Conservation (phyloP, 2,113 vertebrate genomes). For the Candoia aspera region DNA sequence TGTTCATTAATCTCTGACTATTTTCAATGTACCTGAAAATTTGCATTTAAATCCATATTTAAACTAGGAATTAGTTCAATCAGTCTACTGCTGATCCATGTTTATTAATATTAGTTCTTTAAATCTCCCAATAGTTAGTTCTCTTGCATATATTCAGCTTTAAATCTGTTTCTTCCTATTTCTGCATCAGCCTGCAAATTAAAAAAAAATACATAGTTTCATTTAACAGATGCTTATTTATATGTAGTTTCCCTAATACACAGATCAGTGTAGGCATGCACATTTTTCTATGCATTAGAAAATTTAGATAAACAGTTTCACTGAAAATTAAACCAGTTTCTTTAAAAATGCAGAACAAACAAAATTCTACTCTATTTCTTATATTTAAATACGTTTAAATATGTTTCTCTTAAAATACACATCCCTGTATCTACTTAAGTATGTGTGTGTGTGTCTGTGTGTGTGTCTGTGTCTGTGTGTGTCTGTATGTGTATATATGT, state of each 20-base stretch:
- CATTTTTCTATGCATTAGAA: neutral
- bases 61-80: neutral
- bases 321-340: neutral
- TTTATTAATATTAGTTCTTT: neutral
- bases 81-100: neutral
- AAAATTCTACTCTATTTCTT: neutral
- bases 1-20: neutral
- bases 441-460: too few species aligned
- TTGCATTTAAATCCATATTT: neutral
- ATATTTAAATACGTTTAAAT: neutral
- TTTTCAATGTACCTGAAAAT: neutral
- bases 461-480: too few species aligned
- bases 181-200: neutral
- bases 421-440: neutral
- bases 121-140: neutral
- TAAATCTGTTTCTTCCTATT: neutral
- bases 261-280: neutral
- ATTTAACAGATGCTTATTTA: neutral
- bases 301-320: neutral
- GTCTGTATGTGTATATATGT: too few species aligned
- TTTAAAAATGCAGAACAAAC: neutral
- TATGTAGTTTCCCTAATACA: neutral
- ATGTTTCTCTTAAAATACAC: neutral
- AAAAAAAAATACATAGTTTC: neutral
- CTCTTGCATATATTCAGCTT: neutral